Percentiles rank a stretch among this genome's conserved stretches.
Evolutionary conservation across 2,113 vertebrate species (phyloP).

Genomic region (Xyrauchen texanus): DNA sequence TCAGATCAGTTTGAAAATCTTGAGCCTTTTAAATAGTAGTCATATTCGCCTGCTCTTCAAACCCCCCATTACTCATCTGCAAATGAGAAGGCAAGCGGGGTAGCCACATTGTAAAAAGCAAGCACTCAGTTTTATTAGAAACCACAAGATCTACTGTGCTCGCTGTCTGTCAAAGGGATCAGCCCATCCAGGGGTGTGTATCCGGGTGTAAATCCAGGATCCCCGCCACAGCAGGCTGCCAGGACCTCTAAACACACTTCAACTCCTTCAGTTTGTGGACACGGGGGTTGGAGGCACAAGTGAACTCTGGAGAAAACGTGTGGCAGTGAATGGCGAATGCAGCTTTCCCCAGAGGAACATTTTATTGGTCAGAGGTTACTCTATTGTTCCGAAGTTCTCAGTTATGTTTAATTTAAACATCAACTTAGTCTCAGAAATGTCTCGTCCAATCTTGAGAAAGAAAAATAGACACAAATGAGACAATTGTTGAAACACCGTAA

Average conservation of each 20-base stretch:
- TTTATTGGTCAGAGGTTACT: too few relatives aligned
- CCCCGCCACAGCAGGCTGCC: conserved; percentile 55
- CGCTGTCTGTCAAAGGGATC: conserved; percentile 63
- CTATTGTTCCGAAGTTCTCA: too few relatives aligned
- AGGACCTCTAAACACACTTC: conserved; percentile 46
- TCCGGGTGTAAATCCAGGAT: conserved; percentile 52
- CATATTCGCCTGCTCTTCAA: not conserved
- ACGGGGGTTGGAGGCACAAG: not conserved
- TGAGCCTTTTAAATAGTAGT: conserved; percentile 13
- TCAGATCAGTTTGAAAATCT: not conserved
- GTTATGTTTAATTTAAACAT: too few relatives aligned
- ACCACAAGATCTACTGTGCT: conserved; percentile 57
- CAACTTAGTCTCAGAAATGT: too few relatives aligned
- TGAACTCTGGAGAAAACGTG: conserved; percentile 17
- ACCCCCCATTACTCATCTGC: conserved; percentile 39
- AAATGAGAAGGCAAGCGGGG: conserved; percentile 42
- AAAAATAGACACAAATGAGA: too few relatives aligned
- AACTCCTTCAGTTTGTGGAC: conserved; percentile 20
- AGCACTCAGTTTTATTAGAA: conserved; percentile 61
- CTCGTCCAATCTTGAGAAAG: too few relatives aligned
- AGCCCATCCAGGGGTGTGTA: conserved; percentile 14
- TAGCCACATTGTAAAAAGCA: conserved; percentile 56
- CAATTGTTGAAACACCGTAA: too few relatives aligned
- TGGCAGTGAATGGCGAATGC: conserved; percentile 52
- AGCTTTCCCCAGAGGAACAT: conserved; percentile 6